Base-by-base conservation (phyloP, 2,797 vertebrate genomes). In the Acanthis flammea region DNA sequence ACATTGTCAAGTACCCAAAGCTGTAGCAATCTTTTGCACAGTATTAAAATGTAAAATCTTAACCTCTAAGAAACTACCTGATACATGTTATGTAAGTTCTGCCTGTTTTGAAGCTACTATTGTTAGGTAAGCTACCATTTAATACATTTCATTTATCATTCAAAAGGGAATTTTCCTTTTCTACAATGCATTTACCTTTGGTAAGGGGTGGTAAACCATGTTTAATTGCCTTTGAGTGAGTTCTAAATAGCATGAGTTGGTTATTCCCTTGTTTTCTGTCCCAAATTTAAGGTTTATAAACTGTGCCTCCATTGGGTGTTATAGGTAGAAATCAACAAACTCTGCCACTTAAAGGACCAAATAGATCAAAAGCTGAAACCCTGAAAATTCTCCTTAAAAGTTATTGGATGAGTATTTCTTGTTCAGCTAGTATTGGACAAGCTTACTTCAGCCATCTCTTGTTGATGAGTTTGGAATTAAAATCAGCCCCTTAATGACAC, bases 21-120 rank as follows among this genome's bases (percentile, higher is more conserved):
- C 85, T 85, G 90, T 79, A 74, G 79, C 85, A 83, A 48, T 94
- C 51, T 70, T 92, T 93, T 94, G 89, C 89, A 90, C 70, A 41
- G 93, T 84, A 61, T 58, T 83, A 39, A 91, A 94, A 70, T 54
- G 19, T 30, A 57, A 82, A 91, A 86, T 19, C 12, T 28, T 67
- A 70, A 82, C 53, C n/a, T 88, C 50, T 67, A 1, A 75, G 87
- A 86, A 91, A 62, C 76, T 94, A 66, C 60, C 54, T 95, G 88
- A 70, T 90, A 31, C 1, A 14, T 81, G 67, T 92, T 92, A 42
- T 5, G 9, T 67, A 25, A 67, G 65, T 85, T 92, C 45, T 92
- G 41, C 74, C 57, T 85, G 61, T 81, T 92, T 63, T 65, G 60
- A 91, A 71, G 41, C 47, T 91, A 85, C 19, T 92, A 1, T 76